Base-by-base conservation (phyloP, 2,888 invertebrate species). In the Lordiphosa fenestrarum region DNA sequence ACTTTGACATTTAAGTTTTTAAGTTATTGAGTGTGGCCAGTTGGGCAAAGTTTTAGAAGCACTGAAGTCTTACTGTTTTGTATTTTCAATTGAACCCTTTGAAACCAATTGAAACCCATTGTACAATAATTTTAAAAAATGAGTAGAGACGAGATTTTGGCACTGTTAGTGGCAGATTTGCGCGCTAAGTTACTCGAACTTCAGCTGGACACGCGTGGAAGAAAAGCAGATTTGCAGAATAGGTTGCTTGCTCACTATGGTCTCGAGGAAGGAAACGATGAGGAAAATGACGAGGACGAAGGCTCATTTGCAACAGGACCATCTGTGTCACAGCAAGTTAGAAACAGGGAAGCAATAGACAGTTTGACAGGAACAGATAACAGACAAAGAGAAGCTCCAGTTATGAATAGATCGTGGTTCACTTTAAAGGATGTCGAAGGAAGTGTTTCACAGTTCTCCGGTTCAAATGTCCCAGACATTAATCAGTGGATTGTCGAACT, bases 361-460 rank as follows among this genome's bases (percentile, higher is more conserved):
- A 36, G n/a, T 41, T 40, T 46, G 3, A 12, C 7, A 21, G 2
- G 6, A 7, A 23, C 3, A 6, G 30, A 4, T 9, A n/a, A 13
- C 33, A 25, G 15, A 1, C 12, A 6, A n/a, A 12, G 10, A n/a
- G 25, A 37, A 13, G 0, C n/a, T 7, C 6, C 12, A 36, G 35
- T n/a, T 6, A 9, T 10, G 12, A n/a, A 6, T 13, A 54, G 42
- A 21, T 64, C 48, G 12, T 54, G 48, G 59, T 44, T 64, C 25
- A 48, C 48, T 3, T 33, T 65, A 5, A 64, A 64, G 12, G 52
- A 59, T 42, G 48, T 54, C 0, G 58, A 58, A 12, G 51, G 53
- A 4, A 58, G 42, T 25, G 59, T 44, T 19, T 54, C 48, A 12
- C 41, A 48, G n/a, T 59, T 59, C 41, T 50, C 40, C 15, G 51